Evolutionary conservation across 2,797 vertebrate species (phyloP), one percentile per base, ranked within the genome.

Genomic region (Champsocephalus gunnari): DNA sequence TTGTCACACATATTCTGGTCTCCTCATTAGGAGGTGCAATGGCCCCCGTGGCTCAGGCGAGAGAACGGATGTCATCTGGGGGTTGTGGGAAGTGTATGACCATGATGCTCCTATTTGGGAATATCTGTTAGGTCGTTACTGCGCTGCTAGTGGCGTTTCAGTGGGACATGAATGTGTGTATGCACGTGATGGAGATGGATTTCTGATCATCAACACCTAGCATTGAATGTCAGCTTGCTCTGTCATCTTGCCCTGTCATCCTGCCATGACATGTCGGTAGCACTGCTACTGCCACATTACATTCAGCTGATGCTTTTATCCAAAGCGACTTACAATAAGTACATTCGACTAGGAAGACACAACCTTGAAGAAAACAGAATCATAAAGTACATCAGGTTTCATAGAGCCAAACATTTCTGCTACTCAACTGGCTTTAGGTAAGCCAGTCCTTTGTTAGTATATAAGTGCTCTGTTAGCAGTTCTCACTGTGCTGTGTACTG

Each of bases 21-120:
- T 80, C 73, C 89, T 93, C 92, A 93, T 94, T 94, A 93, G 90
- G 86, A 94, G 84, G 89, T 91, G 92, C 85, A 74, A 92, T 82
- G 81, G 73, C 80, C 81, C 83, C 80, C 17, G 69, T 81, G 78
- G 88, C 66, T 77, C 64, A 54, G 50, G 32, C 28, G 53, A 72
- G 78, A 84, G 80, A 75, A 66, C 60, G 21, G 68, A 82, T 88
- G 87, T 89, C 86, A 88, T 81, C 64, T 85, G 90, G 83, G 83
- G 84, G 73, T 28, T 87, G 91, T 88, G 62, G 90, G 89, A 90
- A 86, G 80, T 82, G 79, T 92, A 92, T 94, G 88, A 92, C 93
- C 88, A 84, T 81, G 89, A 88, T 88, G 56, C 68, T 90, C 77
- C 75, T 81, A 75, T 90, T 86, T 64, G 70, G 74, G 73, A 70